These are phyloP conservation scores for Gobionotothen gibberifrons DNA, from an alignment of 2,797 vertebrate species.

Conservation along the genomic window DNA sequence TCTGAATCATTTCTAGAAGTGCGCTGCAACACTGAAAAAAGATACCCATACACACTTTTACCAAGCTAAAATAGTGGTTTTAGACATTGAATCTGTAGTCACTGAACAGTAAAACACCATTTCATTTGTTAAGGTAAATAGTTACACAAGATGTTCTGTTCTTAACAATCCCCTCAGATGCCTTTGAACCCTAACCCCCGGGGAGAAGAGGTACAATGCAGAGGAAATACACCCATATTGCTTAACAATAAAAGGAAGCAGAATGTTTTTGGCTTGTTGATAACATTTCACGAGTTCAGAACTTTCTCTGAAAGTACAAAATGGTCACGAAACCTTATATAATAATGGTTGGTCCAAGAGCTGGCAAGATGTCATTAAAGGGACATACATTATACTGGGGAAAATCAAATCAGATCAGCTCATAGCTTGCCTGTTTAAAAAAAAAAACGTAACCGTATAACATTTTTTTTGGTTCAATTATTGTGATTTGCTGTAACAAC, in stretches of 20 bases:
- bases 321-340: constrained; percentile 51
- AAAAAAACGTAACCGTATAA: not conserved
- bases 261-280: constrained; percentile 57
- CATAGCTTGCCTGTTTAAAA: not conserved
- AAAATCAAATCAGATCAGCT: constrained; percentile 23
- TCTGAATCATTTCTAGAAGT: not conserved
- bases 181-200: constrained; percentile 56
- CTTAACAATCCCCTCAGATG: constrained; percentile 43
- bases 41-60: not conserved
- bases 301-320: constrained; percentile 62
- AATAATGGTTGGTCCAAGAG: constrained; percentile 28
- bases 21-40: not conserved
- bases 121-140: not conserved
- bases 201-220: constrained; percentile 60
- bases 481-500: not conserved
- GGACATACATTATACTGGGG: constrained; percentile 16
- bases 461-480: not conserved
- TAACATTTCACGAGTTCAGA: constrained; percentile 38
- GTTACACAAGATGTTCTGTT: constrained; percentile 19
- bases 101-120: not conserved
- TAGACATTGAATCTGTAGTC: not conserved
- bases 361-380: constrained; percentile 6
- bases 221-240: constrained; percentile 65
- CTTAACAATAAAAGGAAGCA: constrained; percentile 72
- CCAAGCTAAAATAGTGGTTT: not conserved